Base-by-base conservation (phyloP, 2,113 vertebrate genomes). In the Channa argus region DNA sequence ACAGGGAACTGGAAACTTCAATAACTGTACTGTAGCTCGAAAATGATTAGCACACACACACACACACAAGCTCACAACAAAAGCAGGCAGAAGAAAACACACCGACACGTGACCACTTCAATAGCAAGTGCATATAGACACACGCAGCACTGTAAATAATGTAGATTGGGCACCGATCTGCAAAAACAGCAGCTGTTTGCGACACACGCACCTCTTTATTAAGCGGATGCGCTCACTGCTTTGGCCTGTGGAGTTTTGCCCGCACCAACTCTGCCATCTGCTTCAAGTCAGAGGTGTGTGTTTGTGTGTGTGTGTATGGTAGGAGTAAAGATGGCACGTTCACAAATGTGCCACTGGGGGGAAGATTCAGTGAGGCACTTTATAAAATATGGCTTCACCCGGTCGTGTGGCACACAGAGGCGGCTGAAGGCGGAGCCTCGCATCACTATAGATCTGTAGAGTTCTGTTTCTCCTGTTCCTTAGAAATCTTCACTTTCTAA, bases 241-340 rank as follows among this genome's bases (percentile, higher is more conserved):
- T 38, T 13, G 71, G 44, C 62, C 74, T 63, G 49, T 65, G 52
- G 79, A 75, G 64, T 44, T 0, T 3, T 43, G 54, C 58, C 49
- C 70, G 6, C 59, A 71, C 41, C 46, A 51, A 74, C 69, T 37
- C 47, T 61, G 69, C 91, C 91, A 92, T 92, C 90, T 92, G 91
- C 63, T 66, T 51, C 13, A 63, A 74, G 67, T 77, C 80, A 77
- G 65, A 52, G 6, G 75, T 67, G 53, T 49, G 76, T 68, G 53
- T 66, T 52, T 63, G 51, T 58, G 51, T 77, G 64, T 63, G 63
- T 66, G 68, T 49, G 74, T 34, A 33, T 49, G 50, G 71, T 67
- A 63, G n/a, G 63, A 55, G 77, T 54, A 65, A 64, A 75, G n/a
- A 46, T 66, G 74, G 70, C 72, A 77, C 33, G 46, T 51, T 59